Evolutionary conservation across 1,140 invertebrate genomes (phyloP).

Genomic region (Lepidurus couesii): DNA sequence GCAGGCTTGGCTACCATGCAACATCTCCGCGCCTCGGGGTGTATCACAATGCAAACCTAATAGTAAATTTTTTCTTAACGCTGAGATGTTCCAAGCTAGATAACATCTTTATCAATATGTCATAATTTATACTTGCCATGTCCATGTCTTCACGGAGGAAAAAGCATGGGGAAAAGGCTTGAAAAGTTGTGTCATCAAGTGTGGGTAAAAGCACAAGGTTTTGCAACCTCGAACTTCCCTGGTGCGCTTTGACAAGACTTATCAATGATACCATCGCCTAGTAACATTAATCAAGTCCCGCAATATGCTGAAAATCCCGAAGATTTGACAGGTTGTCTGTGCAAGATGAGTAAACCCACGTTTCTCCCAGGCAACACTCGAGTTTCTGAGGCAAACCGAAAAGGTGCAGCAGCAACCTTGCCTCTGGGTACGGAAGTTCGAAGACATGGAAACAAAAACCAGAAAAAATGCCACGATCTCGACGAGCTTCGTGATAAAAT

Average conservation of each 20-base stretch:
- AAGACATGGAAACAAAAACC: neutral
- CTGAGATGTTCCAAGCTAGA: neutral
- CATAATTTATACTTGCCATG: neutral
- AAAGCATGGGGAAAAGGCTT: neutral
- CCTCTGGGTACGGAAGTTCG: neutral
- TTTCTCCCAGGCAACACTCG: neutral
- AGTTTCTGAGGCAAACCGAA: neutral
- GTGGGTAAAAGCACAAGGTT: slow-evolving; percentile 7
- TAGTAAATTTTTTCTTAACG: too few relatives aligned
- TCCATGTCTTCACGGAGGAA: neutral
- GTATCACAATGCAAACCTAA: too few relatives aligned
- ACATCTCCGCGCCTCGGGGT: too few relatives aligned
- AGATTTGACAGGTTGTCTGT: neutral
- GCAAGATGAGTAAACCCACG: neutral
- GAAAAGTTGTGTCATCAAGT: neutral
- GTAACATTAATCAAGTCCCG: slow-evolving; percentile 1
- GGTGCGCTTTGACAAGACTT: neutral
- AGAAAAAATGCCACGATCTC: slow-evolving; percentile 3
- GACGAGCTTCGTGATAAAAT: neutral
- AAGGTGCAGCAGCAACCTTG: slow-evolving; percentile 20
- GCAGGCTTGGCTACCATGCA: too few relatives aligned
- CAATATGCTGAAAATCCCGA: neutral
- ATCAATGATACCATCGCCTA: neutral
- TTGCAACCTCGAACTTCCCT: neutral
- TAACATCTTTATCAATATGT: neutral